Conservation (phyloP, 2,888 invertebrate species). For the Exocentrus adspersus region DNA sequence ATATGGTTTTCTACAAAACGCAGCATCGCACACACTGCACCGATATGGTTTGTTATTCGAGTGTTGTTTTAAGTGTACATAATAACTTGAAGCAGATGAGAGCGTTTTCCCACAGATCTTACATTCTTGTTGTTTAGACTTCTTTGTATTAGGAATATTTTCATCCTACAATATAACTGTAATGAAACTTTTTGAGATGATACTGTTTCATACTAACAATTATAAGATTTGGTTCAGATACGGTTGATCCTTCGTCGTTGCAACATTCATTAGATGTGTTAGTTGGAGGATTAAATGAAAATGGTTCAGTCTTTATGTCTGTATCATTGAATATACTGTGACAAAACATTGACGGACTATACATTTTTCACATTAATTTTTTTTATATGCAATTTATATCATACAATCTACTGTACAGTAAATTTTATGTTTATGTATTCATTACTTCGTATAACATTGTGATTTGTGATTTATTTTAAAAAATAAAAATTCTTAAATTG, state of each 20-base stretch:
- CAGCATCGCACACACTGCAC: slow-evolving; percentile 80
- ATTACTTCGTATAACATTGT: too few species aligned
- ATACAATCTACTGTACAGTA: too few species aligned
- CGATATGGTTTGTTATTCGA: slow-evolving; percentile 83
- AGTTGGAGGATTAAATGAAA: slow-evolving; percentile 4
- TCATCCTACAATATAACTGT: slow-evolving; percentile 11
- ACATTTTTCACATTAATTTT: slow-evolving; percentile 4
- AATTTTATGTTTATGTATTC: too few species aligned
- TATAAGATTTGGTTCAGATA: neutral
- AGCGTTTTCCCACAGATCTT: slow-evolving; percentile 82
- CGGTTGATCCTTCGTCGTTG: neutral
- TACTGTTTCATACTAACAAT: neutral
- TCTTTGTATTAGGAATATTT: slow-evolving; percentile 57
- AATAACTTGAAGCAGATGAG: slow-evolving; percentile 81
- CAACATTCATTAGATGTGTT: neutral
- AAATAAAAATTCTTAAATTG: too few species aligned
- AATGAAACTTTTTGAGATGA: neutral
- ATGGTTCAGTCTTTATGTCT: slow-evolving; percentile 20
- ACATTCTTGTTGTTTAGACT: slow-evolving; percentile 79
- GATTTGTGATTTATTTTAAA: too few species aligned
- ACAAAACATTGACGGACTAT: slow-evolving; percentile 33
- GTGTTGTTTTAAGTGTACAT: slow-evolving; percentile 85
- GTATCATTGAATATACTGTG: slow-evolving; percentile 36
- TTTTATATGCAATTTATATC: too few species aligned
- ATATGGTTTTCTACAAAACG: slow-evolving; percentile 84